A percentile compares a stretch with the other conserved stretches of the same genome.
These are phyloP conservation scores for Oreocharis arfaki DNA, from an alignment of 2,113 vertebrate genomes.

Conservation along the genomic window DNA sequence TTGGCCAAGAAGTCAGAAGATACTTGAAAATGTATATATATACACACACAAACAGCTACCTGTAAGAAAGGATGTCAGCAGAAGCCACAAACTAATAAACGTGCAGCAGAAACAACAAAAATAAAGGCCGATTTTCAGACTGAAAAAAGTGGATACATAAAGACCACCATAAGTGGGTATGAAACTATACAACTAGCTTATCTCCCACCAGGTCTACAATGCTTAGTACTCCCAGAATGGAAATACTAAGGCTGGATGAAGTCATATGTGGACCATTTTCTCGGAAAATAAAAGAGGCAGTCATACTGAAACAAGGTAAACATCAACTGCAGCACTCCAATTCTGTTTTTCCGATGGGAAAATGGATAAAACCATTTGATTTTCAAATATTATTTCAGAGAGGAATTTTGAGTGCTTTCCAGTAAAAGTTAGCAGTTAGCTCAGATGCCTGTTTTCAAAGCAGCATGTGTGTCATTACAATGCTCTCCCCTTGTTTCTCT, in stretches of 20 bases:
- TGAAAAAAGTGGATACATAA: neutral
- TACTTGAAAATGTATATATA: neutral
- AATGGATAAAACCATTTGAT: neutral
- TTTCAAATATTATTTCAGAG: neutral
- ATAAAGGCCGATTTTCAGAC: neutral
- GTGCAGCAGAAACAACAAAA: neutral
- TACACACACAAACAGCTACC: neutral
- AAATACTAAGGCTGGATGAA: neutral
- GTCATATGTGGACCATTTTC: neutral
- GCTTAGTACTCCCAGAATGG: neutral
- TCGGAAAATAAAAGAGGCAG: neutral
- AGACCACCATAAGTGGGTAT: neutral
- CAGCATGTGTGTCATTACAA: neutral
- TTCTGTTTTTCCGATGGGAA: neutral
- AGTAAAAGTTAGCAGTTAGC: neutral
- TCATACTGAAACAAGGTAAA: neutral
- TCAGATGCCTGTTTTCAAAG: neutral
- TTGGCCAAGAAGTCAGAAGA: neutral
- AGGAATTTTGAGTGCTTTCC: neutral
- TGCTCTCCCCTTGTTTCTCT: neutral
- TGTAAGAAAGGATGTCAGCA: neutral
- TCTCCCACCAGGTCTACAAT: neutral
- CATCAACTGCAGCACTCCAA: neutral
- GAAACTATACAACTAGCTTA: neutral
- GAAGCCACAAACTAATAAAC: neutral